Evolutionary conservation across 1,140 invertebrate species (phyloP).

Genomic region (Philotrypesis tridentata): DNA sequence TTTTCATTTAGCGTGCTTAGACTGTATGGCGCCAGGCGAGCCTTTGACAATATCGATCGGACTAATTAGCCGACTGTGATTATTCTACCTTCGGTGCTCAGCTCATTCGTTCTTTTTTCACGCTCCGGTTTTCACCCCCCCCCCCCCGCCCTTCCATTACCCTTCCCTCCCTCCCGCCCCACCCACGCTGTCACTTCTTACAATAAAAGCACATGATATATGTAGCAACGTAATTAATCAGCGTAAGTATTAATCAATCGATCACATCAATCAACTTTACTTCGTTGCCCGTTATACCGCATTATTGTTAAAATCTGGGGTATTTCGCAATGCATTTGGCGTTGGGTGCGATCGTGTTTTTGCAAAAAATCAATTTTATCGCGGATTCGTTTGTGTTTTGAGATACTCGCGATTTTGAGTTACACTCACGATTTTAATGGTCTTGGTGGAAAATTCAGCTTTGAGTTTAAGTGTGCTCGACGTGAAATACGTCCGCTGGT

Average conservation of each 20-base stretch:
- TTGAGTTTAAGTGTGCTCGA: too few relatives aligned
- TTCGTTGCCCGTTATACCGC: background rate
- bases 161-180: too few relatives aligned
- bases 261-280: background rate
- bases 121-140: background rate
- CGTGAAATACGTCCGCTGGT: too few relatives aligned
- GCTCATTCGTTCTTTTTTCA: background rate
- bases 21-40: background rate
- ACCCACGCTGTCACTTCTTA: background rate
- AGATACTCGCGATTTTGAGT: too few relatives aligned
- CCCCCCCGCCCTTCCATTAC: too few relatives aligned
- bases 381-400: too few relatives aligned
- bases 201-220: background rate
- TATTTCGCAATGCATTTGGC: too few relatives aligned
- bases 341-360: too few relatives aligned
- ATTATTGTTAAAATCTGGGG: background rate
- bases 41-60: slow-evolving; percentile 35
- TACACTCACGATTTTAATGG: too few relatives aligned
- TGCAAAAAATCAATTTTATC: too few relatives aligned
- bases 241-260: background rate
- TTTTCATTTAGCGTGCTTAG: slow-evolving; percentile 7
- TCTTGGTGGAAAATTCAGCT: too few relatives aligned
- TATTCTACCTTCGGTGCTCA: background rate
- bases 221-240: background rate
- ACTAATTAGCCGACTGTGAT: slow-evolving; percentile 41